Percentiles rank a stretch among this genome's conserved stretches.
Evolutionary conservation across 92 coral and sea anemone genomes (phyloP).

Genomic region (Porites rus): DNA sequence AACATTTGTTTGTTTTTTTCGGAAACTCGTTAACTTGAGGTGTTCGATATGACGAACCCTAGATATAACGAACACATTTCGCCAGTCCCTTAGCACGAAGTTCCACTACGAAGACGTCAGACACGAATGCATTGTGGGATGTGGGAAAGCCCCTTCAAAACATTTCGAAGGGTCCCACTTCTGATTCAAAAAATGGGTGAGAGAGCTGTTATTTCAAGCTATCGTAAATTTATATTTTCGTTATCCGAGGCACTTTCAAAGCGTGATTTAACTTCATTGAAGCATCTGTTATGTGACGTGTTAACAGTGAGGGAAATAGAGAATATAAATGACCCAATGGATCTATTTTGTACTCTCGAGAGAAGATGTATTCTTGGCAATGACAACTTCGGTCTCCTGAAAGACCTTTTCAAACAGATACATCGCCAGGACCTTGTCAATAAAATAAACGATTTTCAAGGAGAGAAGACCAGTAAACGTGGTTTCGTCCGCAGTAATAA

Average conservation of each 20-base stretch:
- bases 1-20: too few relatives aligned
- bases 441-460: slow-evolving; percentile 21
- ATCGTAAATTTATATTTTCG: slow-evolving; percentile 13
- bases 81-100: too few relatives aligned
- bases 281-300: slow-evolving; percentile 17
- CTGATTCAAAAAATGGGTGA: too few relatives aligned
- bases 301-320: slow-evolving; percentile 22
- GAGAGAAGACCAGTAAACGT: background rate
- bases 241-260: slow-evolving; percentile 1
- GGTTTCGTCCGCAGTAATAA: too few relatives aligned
- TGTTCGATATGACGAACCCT: too few relatives aligned
- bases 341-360: slow-evolving; percentile 4
- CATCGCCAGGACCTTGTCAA: slow-evolving; percentile 7
- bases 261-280: slow-evolving; percentile 4
- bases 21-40: too few relatives aligned
- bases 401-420: slow-evolving; percentile 33
- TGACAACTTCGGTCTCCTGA: background rate
- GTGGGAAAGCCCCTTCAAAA: too few relatives aligned
- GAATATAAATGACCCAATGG: background rate
- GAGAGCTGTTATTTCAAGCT: background rate
- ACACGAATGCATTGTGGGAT: too few relatives aligned
- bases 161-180: too few relatives aligned
- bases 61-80: too few relatives aligned
- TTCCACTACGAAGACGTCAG: too few relatives aligned
- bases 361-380: background rate